Evolutionary conservation across 2,797 vertebrate species (phyloP), one percentile per base, ranked within the genome.

Genomic region (Labroides dimidiatus): DNA sequence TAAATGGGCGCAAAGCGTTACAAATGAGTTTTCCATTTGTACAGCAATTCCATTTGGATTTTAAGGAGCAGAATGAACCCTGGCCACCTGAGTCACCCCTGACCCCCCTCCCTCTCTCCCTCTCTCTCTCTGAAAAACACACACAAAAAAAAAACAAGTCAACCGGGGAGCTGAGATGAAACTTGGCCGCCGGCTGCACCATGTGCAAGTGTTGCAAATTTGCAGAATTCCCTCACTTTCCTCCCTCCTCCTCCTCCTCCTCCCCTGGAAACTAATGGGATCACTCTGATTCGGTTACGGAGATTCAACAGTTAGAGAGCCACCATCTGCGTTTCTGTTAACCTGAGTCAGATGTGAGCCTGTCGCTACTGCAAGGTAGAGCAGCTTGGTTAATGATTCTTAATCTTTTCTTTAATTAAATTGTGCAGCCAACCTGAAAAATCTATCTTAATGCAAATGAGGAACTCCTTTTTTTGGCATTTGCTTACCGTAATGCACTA

Each of bases 351-450:
- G 96, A 98, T 97, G 96, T 97, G 96, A 96, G 96, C 96, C 96
- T 78, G 85, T 95, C 95, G 95, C 96, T 95, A 96, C 96, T 97
- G 97, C 97, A 98, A 99, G 97, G 97, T 99, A 99, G 94, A 97
- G 96, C 96, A 96, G 97, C 97, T 97, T 95, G 96, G 96, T 97
- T 99, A 99, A 99, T 99, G 98, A 98, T 98, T 99, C 96, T 98
- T 99, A 99, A 99, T 99, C 97, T 99, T 98, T 99, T 98, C 97
- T 98, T 99, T 99, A 99, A 99, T 99, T 99, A 99, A 99, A 98
- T 98, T 97, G 98, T 97, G 97, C 98, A 99, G 96, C 96, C 97
- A 97, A 98, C 97, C 97, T 98, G 96, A 99, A 99, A 99, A 99
- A 99, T 99, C 97, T 97, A 99, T 99, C 98, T 99, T 99, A 96